Conservation (phyloP, 2,888 invertebrate species). For the Oscheius sp. region DNA sequence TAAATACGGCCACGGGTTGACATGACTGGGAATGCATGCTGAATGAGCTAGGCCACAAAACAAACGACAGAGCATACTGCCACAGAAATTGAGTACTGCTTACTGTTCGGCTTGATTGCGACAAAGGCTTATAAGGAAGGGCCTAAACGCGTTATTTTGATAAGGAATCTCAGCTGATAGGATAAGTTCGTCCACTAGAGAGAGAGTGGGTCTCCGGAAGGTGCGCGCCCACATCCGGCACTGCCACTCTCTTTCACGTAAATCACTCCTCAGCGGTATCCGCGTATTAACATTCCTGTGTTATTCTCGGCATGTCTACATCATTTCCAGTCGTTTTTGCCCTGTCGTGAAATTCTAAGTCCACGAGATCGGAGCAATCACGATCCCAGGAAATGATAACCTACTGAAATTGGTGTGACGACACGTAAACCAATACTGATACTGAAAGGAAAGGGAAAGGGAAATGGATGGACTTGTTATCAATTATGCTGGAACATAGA, state of each 20-base stretch:
- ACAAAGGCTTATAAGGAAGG: neutral
- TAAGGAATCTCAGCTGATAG: neutral
- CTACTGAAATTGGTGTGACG: too few species aligned
- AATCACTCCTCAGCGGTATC: slow-evolving; percentile 14
- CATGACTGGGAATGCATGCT: slow-evolving; percentile 34
- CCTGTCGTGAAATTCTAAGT: too few species aligned
- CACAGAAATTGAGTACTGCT: slow-evolving; percentile 15
- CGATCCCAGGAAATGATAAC: too few species aligned
- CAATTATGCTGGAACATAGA: too few species aligned
- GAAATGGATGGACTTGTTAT: too few species aligned
- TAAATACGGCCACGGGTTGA: slow-evolving; percentile 31
- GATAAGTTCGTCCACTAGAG: slow-evolving; percentile 14
- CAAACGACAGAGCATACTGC: slow-evolving; percentile 22
- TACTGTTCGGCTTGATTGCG: neutral
- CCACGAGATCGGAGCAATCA: too few species aligned
- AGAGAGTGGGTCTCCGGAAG: slow-evolving; percentile 19
- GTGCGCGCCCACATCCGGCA: slow-evolving; percentile 27
- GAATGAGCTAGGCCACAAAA: slow-evolving; percentile 26
- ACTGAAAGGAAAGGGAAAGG: too few species aligned
- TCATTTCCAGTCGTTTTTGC: too few species aligned
- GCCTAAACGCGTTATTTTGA: slow-evolving; percentile 3
- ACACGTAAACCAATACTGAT: too few species aligned
- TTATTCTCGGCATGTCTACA: too few species aligned
- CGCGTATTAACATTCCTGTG: neutral
- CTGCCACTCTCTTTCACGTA: slow-evolving; percentile 26